phyloP scores from a whole-genome alignment of 2,113 vertebrate genomes.

The Gymnogyps californianus region DNA sequence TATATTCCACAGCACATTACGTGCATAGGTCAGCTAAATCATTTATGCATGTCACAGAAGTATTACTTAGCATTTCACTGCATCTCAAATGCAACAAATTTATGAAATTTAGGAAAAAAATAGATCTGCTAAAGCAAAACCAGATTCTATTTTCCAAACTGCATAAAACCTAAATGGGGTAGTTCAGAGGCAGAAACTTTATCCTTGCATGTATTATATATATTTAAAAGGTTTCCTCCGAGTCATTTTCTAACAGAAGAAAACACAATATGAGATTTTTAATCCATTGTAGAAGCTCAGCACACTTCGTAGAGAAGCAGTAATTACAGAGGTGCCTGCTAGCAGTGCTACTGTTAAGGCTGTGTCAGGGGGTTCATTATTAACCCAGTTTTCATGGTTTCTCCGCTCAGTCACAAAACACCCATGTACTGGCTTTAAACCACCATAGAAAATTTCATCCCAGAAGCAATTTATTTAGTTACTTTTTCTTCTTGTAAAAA shows the following conservation, averaged over 20 bases:
- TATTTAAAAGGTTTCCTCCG: neutral
- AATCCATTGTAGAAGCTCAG: neutral
- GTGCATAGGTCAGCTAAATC: neutral
- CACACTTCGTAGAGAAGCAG: neutral
- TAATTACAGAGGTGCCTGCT: constrained; percentile 35
- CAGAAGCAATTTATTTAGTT: neutral
- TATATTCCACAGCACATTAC: neutral
- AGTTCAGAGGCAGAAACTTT: neutral
- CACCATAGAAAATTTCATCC: neutral
- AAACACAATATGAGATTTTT: neutral
- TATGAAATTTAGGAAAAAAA: neutral
- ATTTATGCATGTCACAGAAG: neutral
- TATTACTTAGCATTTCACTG: neutral
- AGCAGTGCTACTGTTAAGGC: neutral
- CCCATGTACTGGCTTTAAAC: neutral
- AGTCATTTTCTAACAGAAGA: constrained; percentile 3
- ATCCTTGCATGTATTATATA: neutral
- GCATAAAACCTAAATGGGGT: neutral
- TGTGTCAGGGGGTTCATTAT: neutral
- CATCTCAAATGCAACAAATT: neutral
- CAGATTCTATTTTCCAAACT: neutral
- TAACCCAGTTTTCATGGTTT: constrained; percentile 32
- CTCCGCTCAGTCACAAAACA: neutral
- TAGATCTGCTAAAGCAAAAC: neutral
- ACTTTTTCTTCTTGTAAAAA: neutral